These are phyloP conservation scores for Orchestes rusci DNA, from an alignment of 2,888 invertebrate genomes.

Conservation along the genomic window DNA sequence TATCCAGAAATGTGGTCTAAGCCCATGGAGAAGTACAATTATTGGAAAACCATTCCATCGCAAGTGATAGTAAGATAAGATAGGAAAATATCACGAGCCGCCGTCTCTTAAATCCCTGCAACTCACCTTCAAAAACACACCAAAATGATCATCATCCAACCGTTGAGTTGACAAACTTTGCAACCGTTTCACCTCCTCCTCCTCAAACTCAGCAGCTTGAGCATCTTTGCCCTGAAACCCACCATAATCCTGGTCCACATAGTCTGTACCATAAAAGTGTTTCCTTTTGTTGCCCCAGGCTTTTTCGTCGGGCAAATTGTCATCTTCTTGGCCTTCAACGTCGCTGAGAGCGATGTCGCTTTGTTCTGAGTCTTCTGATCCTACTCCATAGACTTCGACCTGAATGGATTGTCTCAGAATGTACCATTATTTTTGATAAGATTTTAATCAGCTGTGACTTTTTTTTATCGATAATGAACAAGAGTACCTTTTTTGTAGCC, in stretches of 20 bases:
- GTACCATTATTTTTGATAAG: too few species aligned
- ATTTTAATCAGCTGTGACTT: too few species aligned
- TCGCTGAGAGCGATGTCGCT: constrained; percentile 60
- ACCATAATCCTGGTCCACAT: constrained; percentile 80
- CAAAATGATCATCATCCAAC: constrained; percentile 60
- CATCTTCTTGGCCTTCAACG: constrained; percentile 65
- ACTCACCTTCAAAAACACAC: constrained; percentile 12
- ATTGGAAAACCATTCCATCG: too few species aligned
- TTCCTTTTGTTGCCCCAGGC: constrained; percentile 84
- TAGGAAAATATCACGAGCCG: too few species aligned
- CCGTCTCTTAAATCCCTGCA: too few species aligned
- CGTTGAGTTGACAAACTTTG: constrained; percentile 71
- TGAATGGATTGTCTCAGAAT: too few species aligned
- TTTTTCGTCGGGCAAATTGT: constrained; percentile 68
- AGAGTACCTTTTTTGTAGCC: too few species aligned
- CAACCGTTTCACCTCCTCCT: constrained; percentile 74
- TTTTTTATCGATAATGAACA: too few species aligned
- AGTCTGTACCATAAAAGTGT: constrained; percentile 80
- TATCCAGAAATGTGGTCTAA: too few species aligned
- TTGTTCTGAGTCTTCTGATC: constrained; percentile 43
- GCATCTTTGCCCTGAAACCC: constrained; percentile 59
- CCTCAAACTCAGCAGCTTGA: constrained; percentile 70
- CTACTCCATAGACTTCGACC: constrained; percentile 58
- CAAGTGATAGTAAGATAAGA: too few species aligned
- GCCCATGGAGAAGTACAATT: too few species aligned